Base-by-base conservation (phyloP, 1,140 invertebrate genomes). In the Brachionus asplanchnoidis region DNA sequence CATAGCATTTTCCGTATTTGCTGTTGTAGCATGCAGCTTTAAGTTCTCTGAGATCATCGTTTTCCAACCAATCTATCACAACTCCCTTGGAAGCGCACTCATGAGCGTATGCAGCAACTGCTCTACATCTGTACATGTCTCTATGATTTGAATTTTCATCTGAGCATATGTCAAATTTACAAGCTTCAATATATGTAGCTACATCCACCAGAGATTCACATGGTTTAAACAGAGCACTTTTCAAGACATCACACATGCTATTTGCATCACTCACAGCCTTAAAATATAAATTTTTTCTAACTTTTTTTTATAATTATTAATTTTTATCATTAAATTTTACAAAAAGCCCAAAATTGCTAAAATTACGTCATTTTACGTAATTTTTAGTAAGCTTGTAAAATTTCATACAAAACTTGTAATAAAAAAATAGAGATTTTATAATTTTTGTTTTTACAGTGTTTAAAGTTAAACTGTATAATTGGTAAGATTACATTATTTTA, bases 191-290 rank as follows among this genome's bases (percentile, higher is more conserved):
- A 89, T 92, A 95, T 12, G 92, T 89, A 50, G 93, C 92, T 2
- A 94, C 93, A 88, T 95, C 94, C 11, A 95, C 94, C 86, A 92
- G 90, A 90, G 92, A 92, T 87, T 94, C 94, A 85, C 95, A 96
- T n/a, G 91, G 94, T 93, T 89, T 80, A 89, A 89, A 88, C 6
- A 75, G 11, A 23, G 8, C n/a, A 44, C 68, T 56, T 68, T 46
- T 73, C 85, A 87, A 85, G 75, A 65, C 9, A 65, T 83, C 11
- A 12, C 17, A 85, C 23, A 42, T 60, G 11, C n/a, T 36, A 56
- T 84, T 56, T 77, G 84, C 84, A 14, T 60, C 46, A 14, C 5
- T n/a, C 12, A 12, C 14, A 28, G 66, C 66, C 56, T 75, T 1
- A 32, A 20, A 36, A 36, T 36, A 6, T 36, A 36, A 36, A 36